phyloP scores from a whole-genome alignment of 2,797 vertebrate genomes.

The Pseudotriccus pelzelni region DNA sequence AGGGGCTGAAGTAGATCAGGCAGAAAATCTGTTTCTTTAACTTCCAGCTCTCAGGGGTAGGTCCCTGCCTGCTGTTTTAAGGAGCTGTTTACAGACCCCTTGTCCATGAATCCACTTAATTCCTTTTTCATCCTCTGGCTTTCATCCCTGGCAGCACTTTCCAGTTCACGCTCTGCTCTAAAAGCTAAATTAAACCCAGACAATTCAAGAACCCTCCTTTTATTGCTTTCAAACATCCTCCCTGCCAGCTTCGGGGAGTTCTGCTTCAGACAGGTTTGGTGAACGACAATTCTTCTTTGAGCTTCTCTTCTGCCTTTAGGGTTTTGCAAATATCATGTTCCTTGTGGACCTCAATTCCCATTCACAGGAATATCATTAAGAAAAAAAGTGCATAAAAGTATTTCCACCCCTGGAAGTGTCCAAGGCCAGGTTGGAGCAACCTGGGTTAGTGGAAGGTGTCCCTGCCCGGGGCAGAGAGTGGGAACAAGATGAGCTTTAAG shows the following conservation, averaged over 20 bases:
- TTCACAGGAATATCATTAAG: neutral
- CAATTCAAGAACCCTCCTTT: neutral
- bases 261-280: neutral
- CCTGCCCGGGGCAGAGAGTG: neutral
- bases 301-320: neutral
- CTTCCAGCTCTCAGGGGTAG: accelerated
- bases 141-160: neutral
- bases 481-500: neutral
- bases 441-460: neutral
- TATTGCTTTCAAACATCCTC: accelerated
- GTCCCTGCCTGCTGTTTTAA: neutral
- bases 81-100: neutral
- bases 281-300: accelerated
- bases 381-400: neutral
- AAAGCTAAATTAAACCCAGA: accelerated
- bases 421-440: neutral
- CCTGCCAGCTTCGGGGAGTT: neutral
- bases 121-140: neutral
- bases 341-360: neutral
- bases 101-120: neutral
- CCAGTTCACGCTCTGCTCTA: neutral
- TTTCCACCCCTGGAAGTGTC: neutral
- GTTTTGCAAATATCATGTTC: neutral
- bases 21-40: neutral
- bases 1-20: neutral